phyloP scores from a whole-genome alignment of 2,888 invertebrate species.

The Micoletzkya japonica region DNA sequence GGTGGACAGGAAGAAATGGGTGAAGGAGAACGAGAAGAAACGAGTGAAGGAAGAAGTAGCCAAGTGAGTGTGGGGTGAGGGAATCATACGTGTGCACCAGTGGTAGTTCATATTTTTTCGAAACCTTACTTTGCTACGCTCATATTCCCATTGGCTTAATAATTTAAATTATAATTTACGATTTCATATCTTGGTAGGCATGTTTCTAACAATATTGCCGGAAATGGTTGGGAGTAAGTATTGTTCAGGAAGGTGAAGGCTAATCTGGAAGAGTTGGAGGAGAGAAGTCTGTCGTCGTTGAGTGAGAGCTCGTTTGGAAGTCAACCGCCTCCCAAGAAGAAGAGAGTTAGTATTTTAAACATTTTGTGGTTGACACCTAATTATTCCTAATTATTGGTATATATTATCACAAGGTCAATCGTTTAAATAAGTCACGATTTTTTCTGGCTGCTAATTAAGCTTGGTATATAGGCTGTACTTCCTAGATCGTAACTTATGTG shows the following conservation, averaged over 20 bases:
- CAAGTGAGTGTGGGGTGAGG: too few species aligned
- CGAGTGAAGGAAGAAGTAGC: conserved; percentile 30
- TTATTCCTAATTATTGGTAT: not conserved
- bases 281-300: conserved; percentile 39
- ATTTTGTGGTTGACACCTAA: not conserved
- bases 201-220: too few species aligned
- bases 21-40: conserved; percentile 43
- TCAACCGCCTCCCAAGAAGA: conserved; percentile 42
- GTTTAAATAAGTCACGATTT: too few species aligned
- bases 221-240: too few species aligned
- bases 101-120: too few species aligned
- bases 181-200: not conserved
- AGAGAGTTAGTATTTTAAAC: conserved; percentile 31
- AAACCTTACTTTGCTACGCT: too few species aligned
- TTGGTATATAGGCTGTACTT: not conserved
- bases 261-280: conserved; percentile 39
- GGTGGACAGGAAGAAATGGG: conserved; percentile 43
- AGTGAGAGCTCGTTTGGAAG: conserved; percentile 49
- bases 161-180: not conserved
- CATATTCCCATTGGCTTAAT: too few species aligned
- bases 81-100: too few species aligned
- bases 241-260: conserved; percentile 39
- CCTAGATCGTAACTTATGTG: not conserved
- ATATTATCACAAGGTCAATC: not conserved
- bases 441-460: too few species aligned